phyloP scores from a whole-genome alignment of 2,797 vertebrate genomes.

The Myotis myotis region DNA sequence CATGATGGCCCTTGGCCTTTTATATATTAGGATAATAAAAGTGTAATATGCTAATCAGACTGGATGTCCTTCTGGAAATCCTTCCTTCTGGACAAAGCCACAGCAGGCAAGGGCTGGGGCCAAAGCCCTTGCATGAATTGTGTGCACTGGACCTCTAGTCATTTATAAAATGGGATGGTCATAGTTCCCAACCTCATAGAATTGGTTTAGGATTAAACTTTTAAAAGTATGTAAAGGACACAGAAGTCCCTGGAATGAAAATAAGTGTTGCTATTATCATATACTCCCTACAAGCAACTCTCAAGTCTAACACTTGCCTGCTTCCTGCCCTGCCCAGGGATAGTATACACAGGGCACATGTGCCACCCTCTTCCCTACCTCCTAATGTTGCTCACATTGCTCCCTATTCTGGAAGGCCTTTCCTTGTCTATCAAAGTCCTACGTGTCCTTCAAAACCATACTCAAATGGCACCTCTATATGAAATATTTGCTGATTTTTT shows the following conservation, averaged over 20 bases:
- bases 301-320: rapidly evolving
- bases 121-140: no score
- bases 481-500: not conserved
- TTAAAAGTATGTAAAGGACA: not conserved
- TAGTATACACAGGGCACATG: rapidly evolving
- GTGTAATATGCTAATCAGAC: no score
- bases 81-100: no score
- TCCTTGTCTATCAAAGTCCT: not conserved
- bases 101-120: no score
- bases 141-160: no score
- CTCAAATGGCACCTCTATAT: not conserved
- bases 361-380: not conserved
- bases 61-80: no score
- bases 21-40: no score
- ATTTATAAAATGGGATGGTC: not conserved
- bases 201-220: not conserved
- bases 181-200: not conserved
- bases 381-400: not conserved
- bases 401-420: not conserved
- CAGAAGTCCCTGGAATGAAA: not conserved
- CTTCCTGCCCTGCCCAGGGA: not conserved
- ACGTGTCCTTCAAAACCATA: not conserved
- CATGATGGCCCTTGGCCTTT: no score
- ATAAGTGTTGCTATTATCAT: not conserved
- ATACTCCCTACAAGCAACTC: not conserved